Evolutionary conservation across 1,140 invertebrate species (phyloP).

Genomic region (Leptonema lineaticorne): DNA sequence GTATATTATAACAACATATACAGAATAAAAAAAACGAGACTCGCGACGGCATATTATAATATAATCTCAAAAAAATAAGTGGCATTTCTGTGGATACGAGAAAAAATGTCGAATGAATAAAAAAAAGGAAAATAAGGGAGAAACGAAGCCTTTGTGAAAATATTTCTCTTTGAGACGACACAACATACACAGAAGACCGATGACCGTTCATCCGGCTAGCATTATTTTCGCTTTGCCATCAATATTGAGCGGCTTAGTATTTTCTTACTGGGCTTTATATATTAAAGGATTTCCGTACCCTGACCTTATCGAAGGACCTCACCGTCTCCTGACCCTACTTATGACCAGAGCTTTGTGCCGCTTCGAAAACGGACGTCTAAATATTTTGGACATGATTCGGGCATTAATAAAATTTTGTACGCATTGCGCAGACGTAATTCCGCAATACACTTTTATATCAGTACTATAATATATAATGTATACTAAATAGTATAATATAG

Average conservation of each 20-base stretch:
- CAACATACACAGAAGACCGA: not conserved
- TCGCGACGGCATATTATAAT: no score
- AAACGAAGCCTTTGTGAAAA: no score
- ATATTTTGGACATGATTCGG: conserved; percentile 23
- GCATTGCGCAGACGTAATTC: conserved; percentile 27
- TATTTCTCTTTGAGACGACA: not conserved
- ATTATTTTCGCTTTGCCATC: conserved; percentile 16
- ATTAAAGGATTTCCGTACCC: conserved; percentile 16
- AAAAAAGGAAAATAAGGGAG: no score
- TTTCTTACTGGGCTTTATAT: conserved; percentile 13
- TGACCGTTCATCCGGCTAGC: not conserved
- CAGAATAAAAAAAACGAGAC: no score
- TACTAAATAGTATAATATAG: no score
- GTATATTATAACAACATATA: no score
- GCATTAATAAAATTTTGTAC: conserved; percentile 29
- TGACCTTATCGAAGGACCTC: conserved; percentile 6
- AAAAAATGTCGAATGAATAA: no score
- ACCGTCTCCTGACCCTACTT: conserved; percentile 1
- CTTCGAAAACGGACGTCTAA: not conserved
- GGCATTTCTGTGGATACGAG: no score
- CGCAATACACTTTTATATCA: conserved; percentile 1
- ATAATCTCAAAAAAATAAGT: no score
- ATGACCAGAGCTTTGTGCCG: not conserved
- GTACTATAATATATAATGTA: no score
- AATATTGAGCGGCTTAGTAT: conserved; percentile 11